phyloP scores from a whole-genome alignment of 2,797 vertebrate genomes.

The Poecilia gillii region DNA sequence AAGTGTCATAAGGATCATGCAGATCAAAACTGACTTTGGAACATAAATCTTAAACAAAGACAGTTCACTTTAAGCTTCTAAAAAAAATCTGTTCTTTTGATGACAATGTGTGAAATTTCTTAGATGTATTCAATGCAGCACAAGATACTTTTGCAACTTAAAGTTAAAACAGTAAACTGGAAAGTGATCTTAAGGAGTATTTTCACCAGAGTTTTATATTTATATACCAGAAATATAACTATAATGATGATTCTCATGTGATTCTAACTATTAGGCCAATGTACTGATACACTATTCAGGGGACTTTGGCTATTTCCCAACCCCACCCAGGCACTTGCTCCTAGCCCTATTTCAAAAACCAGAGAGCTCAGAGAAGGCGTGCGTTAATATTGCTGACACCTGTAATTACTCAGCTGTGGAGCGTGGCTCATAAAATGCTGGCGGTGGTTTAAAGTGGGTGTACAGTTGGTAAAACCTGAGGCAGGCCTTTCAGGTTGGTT shows the following conservation, averaged over 20 bases:
- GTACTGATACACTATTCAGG: no score
- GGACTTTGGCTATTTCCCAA: no score
- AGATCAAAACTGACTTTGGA: constrained; percentile 46
- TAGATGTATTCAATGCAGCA: not conserved
- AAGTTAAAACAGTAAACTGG: not conserved
- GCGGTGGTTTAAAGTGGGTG: no score
- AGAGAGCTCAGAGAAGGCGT: no score
- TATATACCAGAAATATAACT: not conserved
- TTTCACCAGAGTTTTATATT: not conserved
- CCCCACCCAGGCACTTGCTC: no score
- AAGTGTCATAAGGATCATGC: constrained; percentile 33
- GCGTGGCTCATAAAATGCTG: no score
- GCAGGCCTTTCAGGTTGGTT: no score
- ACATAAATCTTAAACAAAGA: constrained; percentile 14
- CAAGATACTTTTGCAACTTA: not conserved
- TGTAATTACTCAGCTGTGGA: no score
- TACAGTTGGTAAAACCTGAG: no score
- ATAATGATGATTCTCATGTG: not conserved
- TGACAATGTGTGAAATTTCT: not conserved
- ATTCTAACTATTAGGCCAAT: no score
- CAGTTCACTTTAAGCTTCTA: constrained; percentile 1
- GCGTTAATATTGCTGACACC: no score
- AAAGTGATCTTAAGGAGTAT: not conserved
- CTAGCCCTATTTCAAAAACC: no score
- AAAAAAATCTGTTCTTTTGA: not conserved